A percentile compares a stretch with the other conserved stretches of the same genome.
Conservation (phyloP, 92 coral and sea anemone species). For the Desmophyllum pertusum region DNA sequence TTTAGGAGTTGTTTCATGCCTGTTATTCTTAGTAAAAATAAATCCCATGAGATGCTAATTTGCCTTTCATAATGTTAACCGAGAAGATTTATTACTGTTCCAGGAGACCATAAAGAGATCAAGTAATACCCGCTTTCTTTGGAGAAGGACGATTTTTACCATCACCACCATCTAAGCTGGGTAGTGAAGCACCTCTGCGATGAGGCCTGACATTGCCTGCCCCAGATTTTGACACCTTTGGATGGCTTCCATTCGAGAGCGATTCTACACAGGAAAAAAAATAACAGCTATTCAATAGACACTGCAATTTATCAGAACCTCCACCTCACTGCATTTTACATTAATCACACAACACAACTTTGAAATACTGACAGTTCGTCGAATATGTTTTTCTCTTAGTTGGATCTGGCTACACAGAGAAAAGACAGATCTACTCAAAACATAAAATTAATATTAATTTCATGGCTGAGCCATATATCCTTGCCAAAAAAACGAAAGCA, state of each 20-base stretch:
- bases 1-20: not conserved
- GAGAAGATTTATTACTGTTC: not conserved
- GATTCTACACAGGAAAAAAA: constrained; percentile 7
- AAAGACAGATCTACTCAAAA: not conserved
- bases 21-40: not conserved
- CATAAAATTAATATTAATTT: not conserved
- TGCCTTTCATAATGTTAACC: not conserved
- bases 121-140: constrained; percentile 32
- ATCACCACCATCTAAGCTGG: constrained; percentile 26
- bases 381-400: too few species aligned
- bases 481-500: too few species aligned
- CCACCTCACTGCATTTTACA: too few species aligned
- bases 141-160: constrained; percentile 2
- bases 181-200: constrained; percentile 41
- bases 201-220: constrained; percentile 41
- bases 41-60: not conserved
- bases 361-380: not conserved
- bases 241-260: constrained; percentile 18
- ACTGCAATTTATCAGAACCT: not conserved
- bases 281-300: not conserved
- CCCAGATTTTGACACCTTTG: constrained; percentile 1
- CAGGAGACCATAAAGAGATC: too few species aligned
- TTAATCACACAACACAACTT: too few species aligned
- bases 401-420: not conserved
- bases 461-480: not conserved